Percentiles rank a stretch among this genome's conserved stretches.
Evolutionary conservation across 1,140 invertebrate genomes (phyloP).

Genomic region (Stratiolaelaps scimitus): DNA sequence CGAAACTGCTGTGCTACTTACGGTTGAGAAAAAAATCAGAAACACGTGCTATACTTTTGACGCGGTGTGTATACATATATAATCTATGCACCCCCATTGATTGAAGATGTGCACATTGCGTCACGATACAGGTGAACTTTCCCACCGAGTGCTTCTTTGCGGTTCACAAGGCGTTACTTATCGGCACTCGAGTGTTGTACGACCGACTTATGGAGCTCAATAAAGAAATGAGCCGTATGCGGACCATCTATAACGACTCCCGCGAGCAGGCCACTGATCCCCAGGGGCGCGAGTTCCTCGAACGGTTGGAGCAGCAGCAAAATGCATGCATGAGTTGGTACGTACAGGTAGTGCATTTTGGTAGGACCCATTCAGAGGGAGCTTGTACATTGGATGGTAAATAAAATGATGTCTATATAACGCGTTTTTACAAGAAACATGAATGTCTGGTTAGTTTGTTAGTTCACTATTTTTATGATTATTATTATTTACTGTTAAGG

Average conservation of each 20-base stretch:
- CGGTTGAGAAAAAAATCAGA: no score
- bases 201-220: constrained; percentile 56
- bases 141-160: constrained; percentile 80
- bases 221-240: constrained; percentile 60
- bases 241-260: constrained; percentile 54
- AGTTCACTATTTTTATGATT: no score
- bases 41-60: no score
- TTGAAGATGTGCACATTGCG: constrained; percentile 47
- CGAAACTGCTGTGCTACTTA: no score
- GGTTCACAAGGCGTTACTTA: constrained; percentile 67
- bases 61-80: no score
- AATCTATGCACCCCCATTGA: constrained; percentile 39
- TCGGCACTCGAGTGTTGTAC: constrained; percentile 64
- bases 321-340: constrained; percentile 19
- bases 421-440: no score
- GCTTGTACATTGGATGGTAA: no score
- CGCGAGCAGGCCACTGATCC: constrained; percentile 41
- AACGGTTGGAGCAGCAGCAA: neutral
- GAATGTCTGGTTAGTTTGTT: no score
- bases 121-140: constrained; percentile 54
- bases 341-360: neutral
- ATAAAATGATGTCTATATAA: no score
- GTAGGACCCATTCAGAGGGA: no score
- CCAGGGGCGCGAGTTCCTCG: neutral
- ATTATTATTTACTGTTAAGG: neutral